phyloP scores from a whole-genome alignment of 1,140 invertebrate genomes.

The Cherax quadricarinatus region DNA sequence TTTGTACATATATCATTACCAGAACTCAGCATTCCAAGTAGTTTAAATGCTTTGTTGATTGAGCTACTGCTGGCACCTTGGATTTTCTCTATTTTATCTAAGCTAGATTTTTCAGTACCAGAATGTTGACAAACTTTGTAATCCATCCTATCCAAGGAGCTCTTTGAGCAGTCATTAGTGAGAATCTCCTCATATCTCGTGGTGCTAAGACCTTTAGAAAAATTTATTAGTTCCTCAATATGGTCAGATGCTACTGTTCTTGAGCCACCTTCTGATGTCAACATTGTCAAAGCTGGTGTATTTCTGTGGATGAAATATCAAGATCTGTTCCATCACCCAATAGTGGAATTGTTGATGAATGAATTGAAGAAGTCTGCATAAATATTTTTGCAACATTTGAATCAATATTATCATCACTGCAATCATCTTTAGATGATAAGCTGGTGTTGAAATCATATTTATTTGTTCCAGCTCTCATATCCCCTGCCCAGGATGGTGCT shows the following conservation, averaged over 20 bases:
- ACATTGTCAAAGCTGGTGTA: slow-evolving; percentile 37
- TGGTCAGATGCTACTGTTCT: background rate
- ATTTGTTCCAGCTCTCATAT: too few species aligned
- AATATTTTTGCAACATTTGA: background rate
- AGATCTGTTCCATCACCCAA: background rate
- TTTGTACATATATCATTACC: too few species aligned
- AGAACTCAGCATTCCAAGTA: too few species aligned
- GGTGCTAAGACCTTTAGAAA: background rate
- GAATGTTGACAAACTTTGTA: background rate
- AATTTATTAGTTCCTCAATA: background rate
- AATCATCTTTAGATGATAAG: background rate
- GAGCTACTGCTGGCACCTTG: background rate
- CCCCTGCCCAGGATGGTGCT: too few species aligned
- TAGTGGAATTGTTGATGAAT: slow-evolving; percentile 24
- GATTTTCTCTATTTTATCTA: background rate
- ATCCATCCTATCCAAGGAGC: background rate
- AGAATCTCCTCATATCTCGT: background rate
- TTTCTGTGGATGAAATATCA: background rate
- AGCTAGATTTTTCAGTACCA: background rate
- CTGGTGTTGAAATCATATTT: background rate
- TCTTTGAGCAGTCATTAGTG: background rate
- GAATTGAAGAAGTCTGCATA: background rate
- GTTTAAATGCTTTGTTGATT: background rate
- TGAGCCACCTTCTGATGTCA: background rate
- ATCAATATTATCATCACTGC: background rate